Evolutionary conservation across 2,797 vertebrate species (phyloP).

Genomic region (Tinamus major): DNA sequence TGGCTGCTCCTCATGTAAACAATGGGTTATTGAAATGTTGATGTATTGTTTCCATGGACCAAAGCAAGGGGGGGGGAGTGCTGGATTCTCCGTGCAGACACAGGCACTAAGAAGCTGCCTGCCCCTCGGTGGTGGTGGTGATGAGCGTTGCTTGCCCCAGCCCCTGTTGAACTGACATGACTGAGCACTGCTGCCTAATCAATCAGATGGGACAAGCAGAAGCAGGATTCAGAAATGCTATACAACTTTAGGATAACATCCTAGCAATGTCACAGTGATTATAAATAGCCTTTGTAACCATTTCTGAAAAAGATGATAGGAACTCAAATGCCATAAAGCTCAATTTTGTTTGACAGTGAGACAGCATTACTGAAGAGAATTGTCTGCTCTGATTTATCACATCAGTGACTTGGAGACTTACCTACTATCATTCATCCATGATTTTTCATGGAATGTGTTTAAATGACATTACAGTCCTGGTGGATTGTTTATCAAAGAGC

Average conservation of each 20-base stretch:
- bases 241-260: not conserved
- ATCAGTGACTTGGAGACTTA: not conserved
- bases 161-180: not conserved
- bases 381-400: not conserved
- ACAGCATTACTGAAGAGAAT: not conserved
- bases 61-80: not conserved
- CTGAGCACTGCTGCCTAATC: not conserved
- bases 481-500: slow-evolving; percentile 56
- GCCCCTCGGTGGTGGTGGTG: not conserved
- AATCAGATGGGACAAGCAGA: not conserved
- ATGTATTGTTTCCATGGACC: not conserved
- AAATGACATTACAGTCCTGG: slow-evolving; percentile 38
- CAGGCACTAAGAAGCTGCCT: not conserved
- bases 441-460: slow-evolving; percentile 9
- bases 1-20: slow-evolving; percentile 27
- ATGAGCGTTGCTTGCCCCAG: not conserved
- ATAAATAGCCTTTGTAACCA: not conserved
- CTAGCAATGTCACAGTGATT: not conserved
- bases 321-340: not conserved
- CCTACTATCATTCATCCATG: slow-evolving; percentile 2
- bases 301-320: slow-evolving; percentile 5
- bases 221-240: not conserved
- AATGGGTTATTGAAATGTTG: not conserved
- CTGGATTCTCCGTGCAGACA: not conserved
- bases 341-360: not conserved